Conservation (phyloP, 2,888 invertebrate species). For the Drosophila borborema region DNA sequence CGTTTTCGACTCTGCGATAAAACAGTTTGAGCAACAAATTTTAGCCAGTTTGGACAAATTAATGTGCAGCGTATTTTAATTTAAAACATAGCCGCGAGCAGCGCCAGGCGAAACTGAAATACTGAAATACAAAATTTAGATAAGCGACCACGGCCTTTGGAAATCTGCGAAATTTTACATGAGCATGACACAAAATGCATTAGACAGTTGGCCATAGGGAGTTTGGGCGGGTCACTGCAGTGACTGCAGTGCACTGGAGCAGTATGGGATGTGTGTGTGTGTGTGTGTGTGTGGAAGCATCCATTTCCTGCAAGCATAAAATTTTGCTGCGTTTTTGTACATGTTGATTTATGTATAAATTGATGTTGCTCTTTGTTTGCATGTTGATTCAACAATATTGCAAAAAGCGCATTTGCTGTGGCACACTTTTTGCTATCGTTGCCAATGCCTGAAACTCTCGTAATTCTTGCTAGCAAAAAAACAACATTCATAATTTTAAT, state of each 20-base stretch:
- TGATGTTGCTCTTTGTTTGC: slow-evolving; percentile 60
- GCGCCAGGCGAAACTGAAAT: neutral
- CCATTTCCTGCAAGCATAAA: slow-evolving; percentile 21
- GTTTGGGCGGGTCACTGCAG: neutral
- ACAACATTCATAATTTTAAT: slow-evolving; percentile 71
- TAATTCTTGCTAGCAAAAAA: slow-evolving; percentile 26
- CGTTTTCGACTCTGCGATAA: neutral
- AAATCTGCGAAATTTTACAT: slow-evolving; percentile 51
- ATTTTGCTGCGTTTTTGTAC: slow-evolving; percentile 58
- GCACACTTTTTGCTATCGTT: slow-evolving; percentile 31
- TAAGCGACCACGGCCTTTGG: slow-evolving; percentile 48
- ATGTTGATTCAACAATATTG: slow-evolving; percentile 28
- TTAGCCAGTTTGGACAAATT: slow-evolving; percentile 37
- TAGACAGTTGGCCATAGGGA: slow-evolving; percentile 5
- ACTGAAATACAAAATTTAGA: slow-evolving; percentile 14
- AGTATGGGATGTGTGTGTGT: neutral
- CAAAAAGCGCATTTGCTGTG: slow-evolving; percentile 59
- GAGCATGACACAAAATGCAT: slow-evolving; percentile 37
- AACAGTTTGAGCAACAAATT: slow-evolving; percentile 3
- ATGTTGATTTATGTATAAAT: slow-evolving; percentile 72
- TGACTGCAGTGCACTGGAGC: too few relatives aligned
- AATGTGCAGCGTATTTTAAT: slow-evolving; percentile 45
- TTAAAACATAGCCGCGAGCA: slow-evolving; percentile 36
- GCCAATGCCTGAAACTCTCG: neutral
- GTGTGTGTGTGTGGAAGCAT: slow-evolving; percentile 3